Evolutionary conservation across 2,113 vertebrate genomes (phyloP).

Genomic region (Ia io): DNA sequence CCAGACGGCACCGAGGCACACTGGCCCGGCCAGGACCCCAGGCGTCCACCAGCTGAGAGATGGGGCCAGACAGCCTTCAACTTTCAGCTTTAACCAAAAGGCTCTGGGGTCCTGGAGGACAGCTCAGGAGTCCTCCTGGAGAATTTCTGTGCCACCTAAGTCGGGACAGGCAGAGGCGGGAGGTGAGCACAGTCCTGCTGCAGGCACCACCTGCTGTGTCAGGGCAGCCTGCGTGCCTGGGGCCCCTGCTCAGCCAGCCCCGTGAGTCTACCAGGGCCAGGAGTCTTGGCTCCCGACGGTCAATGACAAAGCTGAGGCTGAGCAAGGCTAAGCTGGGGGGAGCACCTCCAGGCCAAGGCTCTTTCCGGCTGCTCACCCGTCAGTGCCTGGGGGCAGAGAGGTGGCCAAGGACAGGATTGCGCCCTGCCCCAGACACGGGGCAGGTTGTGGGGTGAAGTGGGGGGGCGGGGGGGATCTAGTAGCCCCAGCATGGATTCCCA

Average conservation of each 20-base stretch:
- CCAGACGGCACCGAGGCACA: rapidly evolving
- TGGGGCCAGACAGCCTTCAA: rapidly evolving
- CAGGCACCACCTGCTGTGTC: rapidly evolving
- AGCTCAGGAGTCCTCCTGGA: not conserved
- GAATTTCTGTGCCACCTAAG: not conserved
- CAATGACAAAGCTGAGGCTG: not conserved
- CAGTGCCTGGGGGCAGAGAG: not conserved
- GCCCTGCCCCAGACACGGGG: not conserved
- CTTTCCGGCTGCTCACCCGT: not conserved
- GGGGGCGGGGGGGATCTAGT: not conserved
- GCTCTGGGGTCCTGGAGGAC: not conserved
- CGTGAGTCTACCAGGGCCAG: rapidly evolving
- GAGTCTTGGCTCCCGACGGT: too few species aligned
- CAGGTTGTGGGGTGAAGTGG: not conserved
- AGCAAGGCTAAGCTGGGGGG: not conserved
- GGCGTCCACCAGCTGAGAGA: rapidly evolving
- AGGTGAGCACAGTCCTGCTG: rapidly evolving
- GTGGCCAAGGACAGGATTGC: not conserved
- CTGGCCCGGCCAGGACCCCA: rapidly evolving
- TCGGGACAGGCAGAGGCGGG: not conserved
- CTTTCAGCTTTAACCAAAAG: not conserved
- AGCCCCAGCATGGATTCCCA: not conserved
- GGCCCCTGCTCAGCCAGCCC: too few species aligned
- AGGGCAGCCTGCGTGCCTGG: rapidly evolving
- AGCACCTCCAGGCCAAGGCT: not conserved